Evolutionary conservation across 2,888 invertebrate genomes (phyloP), one percentile per base, ranked within the genome.

Genomic region (Thera obeliscata): DNA sequence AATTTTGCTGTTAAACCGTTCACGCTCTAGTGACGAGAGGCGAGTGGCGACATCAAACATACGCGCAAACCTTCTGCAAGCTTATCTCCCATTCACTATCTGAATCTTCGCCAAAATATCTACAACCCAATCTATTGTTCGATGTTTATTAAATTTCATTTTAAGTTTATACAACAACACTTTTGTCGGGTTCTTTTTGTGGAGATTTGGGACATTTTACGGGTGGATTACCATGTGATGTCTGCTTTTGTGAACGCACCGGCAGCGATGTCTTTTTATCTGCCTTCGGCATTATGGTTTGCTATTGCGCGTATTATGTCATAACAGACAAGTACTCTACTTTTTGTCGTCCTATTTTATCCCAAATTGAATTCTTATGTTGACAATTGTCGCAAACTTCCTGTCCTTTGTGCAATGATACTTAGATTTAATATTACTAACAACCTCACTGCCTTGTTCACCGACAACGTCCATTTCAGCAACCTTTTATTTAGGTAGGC

Each of bases 71-170:
- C 91, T 93, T 93, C 91, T 91, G 90, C 88, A 87, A 89, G 93
- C 91, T 92, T 92, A 93, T 93, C 93, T 90, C 86, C 85, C 87
- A 89, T 91, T 89, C 89, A 89, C 91, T 87, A 91, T 91, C 88
- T 83, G 81, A 74, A 88, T 89, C 93, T 89, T 82, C 82, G 82
- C 86, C 62, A 85, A 88, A 88, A 87, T 85, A 89, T 91, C 91
- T 88, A 87, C 89, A 87, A 85, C 81, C 83, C 78, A 74, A 77
- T 77, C 87, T 76, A 91, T 93, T 93, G 91, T 93, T 79, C 82
- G 77, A 84, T 90, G 91, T 93, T 93, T 93, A 93, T 93, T 93
- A 93, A 93, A 93, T 91, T 93, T 93, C 91, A 93, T 93, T 93
- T 93, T 92, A 91, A 87, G 87, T 91, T 91, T 85, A 89, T 93